A percentile compares a stretch with the other conserved stretches of the same genome.
phyloP scores from a whole-genome alignment of 2,113 vertebrate species.

The Herpetotheres cachinnans region DNA sequence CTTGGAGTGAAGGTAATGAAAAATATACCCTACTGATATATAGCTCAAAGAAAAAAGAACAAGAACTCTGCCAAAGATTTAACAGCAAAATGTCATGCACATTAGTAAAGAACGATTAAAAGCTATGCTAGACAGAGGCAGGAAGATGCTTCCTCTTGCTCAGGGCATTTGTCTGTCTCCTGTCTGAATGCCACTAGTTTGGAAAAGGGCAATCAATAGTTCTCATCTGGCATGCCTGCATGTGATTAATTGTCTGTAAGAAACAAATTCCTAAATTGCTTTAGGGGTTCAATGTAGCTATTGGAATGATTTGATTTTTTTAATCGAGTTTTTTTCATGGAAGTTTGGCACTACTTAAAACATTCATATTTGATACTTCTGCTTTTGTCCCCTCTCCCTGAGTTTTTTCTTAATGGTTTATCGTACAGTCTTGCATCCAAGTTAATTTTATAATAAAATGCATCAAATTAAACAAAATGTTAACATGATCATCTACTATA shows the following conservation, averaged over 20 bases:
- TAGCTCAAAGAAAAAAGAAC: conserved; percentile 53
- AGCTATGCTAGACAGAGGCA: conserved; percentile 74
- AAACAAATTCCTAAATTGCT: conserved; percentile 82
- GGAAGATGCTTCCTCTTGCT: conserved; percentile 75
- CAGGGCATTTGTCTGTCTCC: conserved; percentile 86
- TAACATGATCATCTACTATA: neutral
- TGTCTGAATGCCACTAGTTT: conserved; percentile 86
- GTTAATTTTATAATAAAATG: conserved; percentile 29
- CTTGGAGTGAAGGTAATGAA: conserved; percentile 89
- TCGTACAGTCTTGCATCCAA: neutral
- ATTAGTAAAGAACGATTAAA: conserved; percentile 89
- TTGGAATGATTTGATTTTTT: conserved; percentile 73
- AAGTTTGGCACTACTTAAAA: conserved; percentile 51
- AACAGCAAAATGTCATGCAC: conserved; percentile 82
- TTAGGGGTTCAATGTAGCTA: conserved; percentile 74
- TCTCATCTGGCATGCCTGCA: conserved; percentile 84
- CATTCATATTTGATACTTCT: conserved; percentile 27
- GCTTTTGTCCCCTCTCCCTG: neutral
- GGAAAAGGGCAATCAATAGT: conserved; percentile 93
- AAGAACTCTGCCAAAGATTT: conserved; percentile 73
- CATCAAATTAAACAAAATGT: neutral
- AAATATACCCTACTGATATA: conserved; percentile 45
- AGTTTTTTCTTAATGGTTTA: neutral
- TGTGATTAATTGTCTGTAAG: conserved; percentile 87
- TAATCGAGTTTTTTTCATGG: conserved; percentile 50